Base-by-base conservation (phyloP, 2,113 vertebrate genomes). In the Pygoscelis adeliae region DNA sequence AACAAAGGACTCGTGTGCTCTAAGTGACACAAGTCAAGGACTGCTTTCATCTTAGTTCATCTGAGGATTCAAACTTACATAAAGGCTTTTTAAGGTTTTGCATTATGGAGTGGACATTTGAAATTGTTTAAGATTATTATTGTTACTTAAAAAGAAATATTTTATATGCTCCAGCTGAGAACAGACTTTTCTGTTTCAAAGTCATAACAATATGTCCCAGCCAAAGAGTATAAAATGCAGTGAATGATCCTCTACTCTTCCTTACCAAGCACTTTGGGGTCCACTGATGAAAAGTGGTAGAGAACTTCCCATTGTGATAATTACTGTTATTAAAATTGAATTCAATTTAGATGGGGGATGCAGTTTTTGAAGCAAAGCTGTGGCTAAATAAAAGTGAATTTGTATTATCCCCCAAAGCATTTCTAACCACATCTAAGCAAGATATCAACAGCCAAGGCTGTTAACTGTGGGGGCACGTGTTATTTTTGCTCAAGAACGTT, bases 351-450 rank as follows among this genome's bases (percentile, higher is more conserved):
- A 69, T 30, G 26, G 16, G 4, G 12, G 21, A 47, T 0, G 0
- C 2, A 44, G 29, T 69, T 77, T 66, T 78, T 79, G 52, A 81
- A 77, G n/a, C 14, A 85, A 92, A 92, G 32, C 15, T 73, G 26
- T 72, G 65, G 38, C 30, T 53, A 87, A 65, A 40, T 90, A 66
- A 77, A 95, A 85, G 20, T 76, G 3, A 13, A 46, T 19, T 61
- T 86, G 6, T 89, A 15, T 70, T 93, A 40, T 36, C 18, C 18
- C 38, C 42, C 23, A 67, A 93, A 42, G 47, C 17, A 82, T 89
- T 93, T 83, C 15, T 83, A 91, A 58, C 27, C 26, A 87, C 40
- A 40, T 87, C 38, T 82, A 82, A 89, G 47, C 20, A 94, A 90
- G n/a, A 27, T 36, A 67, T 47, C 32, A 81, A 63, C 26, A 89